These are phyloP conservation scores for Oreonectes daqikongensis DNA, from an alignment of 2,797 vertebrate species.

Conservation along the genomic window DNA sequence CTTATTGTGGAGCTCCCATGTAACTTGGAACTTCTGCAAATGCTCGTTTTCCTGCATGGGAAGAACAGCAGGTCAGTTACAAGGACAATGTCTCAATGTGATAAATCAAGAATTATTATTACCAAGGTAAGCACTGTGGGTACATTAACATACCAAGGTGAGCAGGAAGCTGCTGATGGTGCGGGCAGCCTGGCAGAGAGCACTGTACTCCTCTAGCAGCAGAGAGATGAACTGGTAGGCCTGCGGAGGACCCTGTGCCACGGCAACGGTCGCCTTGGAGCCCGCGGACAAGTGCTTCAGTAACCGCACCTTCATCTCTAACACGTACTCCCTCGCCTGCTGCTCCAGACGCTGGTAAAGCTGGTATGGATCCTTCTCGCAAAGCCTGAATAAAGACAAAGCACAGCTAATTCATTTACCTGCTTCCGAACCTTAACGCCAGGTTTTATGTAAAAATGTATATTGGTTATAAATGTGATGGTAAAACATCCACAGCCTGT, in stretches of 20 bases:
- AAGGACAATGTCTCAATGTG: not conserved
- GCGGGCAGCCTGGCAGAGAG: slow-evolving; percentile 94
- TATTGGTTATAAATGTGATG: too few species aligned
- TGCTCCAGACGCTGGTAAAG: slow-evolving; percentile 97
- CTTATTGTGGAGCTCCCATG: slow-evolving; percentile 98
- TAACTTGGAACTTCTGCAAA: slow-evolving; percentile 97
- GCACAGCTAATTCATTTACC: not conserved
- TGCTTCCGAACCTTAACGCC: not conserved
- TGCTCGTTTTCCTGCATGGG: slow-evolving; percentile 89
- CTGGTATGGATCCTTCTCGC: slow-evolving; percentile 96
- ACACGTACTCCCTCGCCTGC: slow-evolving; percentile 93
- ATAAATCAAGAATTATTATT: too few species aligned
- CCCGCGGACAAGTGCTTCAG: slow-evolving; percentile 89
- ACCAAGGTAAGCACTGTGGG: too few species aligned
- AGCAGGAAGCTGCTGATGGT: slow-evolving; percentile 96
- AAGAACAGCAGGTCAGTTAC: not conserved
- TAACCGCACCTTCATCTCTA: slow-evolving; percentile 96
- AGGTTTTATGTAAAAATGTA: not conserved
- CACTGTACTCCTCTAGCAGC: slow-evolving; percentile 92
- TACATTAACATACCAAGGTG: slow-evolving; percentile 85
- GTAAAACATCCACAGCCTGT: too few species aligned
- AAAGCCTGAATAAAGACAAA: slow-evolving; percentile 78
- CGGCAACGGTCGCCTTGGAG: slow-evolving; percentile 76
- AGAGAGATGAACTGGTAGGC: slow-evolving; percentile 95
- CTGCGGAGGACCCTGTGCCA: slow-evolving; percentile 87